Evolutionary conservation across 2,113 vertebrate genomes (phyloP).

Genomic region (Lepisosteus oculatus): DNA sequence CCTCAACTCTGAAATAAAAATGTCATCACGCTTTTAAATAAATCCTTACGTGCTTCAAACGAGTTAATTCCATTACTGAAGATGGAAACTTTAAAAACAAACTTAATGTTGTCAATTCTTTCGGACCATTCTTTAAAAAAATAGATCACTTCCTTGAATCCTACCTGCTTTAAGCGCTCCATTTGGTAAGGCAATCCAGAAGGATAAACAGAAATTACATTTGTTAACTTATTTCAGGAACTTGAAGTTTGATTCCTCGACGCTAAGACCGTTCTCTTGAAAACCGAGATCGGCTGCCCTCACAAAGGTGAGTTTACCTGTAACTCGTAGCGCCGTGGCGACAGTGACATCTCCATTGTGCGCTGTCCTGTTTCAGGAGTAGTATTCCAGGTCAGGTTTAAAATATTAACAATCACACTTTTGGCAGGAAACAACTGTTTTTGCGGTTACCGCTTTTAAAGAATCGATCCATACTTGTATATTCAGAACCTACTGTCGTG

Average conservation of each 20-base stretch:
- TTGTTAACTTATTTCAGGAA: not conserved
- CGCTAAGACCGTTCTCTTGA: too few relatives aligned
- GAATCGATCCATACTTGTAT: too few relatives aligned
- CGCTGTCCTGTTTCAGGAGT: not conserved
- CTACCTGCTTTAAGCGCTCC: slow-evolving; percentile 11
- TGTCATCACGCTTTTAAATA: not conserved
- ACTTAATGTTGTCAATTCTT: too few relatives aligned
- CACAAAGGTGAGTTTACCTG: slow-evolving; percentile 32
- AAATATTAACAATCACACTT: too few relatives aligned
- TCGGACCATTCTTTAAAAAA: too few relatives aligned
- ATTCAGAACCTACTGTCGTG: too few relatives aligned
- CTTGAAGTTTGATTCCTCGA: too few relatives aligned
- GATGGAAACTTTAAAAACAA: too few relatives aligned
- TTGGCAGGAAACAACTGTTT: too few relatives aligned
- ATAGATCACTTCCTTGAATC: not conserved
- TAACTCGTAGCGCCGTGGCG: not conserved
- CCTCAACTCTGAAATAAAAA: not conserved
- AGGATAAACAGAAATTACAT: not conserved
- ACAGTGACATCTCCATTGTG: slow-evolving; percentile 31
- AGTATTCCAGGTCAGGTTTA: too few relatives aligned
- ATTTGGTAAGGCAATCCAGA: not conserved
- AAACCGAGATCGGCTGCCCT: not conserved
- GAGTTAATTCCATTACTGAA: too few relatives aligned
- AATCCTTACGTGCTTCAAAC: not conserved
- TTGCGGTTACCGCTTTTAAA: too few relatives aligned